These are phyloP conservation scores for Drosophila acutilabella DNA, from an alignment of 2,888 invertebrate genomes.

Conservation along the genomic window DNA sequence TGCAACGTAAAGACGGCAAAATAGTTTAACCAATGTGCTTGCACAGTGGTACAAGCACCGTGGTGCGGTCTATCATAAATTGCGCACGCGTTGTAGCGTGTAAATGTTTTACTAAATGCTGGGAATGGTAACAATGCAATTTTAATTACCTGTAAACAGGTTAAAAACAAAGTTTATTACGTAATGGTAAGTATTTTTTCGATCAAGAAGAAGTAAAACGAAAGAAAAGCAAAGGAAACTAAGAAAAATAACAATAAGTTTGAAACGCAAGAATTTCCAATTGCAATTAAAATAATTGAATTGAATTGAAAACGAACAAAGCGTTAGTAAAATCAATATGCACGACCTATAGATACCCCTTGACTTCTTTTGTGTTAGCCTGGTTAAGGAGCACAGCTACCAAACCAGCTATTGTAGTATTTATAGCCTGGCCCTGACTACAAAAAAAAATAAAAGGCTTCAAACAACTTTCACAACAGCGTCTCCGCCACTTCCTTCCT, in stretches of 20 bases:
- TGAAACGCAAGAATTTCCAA: constrained; percentile 19
- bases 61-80: constrained; percentile 46
- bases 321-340: too few relatives aligned
- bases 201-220: constrained; percentile 5
- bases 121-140: constrained; percentile 31
- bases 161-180: constrained; percentile 37
- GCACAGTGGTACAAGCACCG: constrained; percentile 5
- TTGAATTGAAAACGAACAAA: constrained; percentile 17
- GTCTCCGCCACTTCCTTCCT: neutral
- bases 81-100: constrained; percentile 62
- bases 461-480: constrained; percentile 40
- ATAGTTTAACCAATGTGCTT: neutral
- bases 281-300: constrained; percentile 32
- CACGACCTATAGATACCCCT: too few relatives aligned
- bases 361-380: neutral
- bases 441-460: constrained; percentile 15
- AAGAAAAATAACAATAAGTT: constrained; percentile 21
- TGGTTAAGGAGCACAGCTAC: neutral
- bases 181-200: constrained; percentile 19
- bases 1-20: constrained; percentile 13
- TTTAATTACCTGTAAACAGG: constrained; percentile 54
- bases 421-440: constrained; percentile 22
- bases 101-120: constrained; percentile 66
- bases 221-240: constrained; percentile 9
- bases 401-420: constrained; percentile 15